Percentiles rank a stretch among this genome's conserved stretches.
phyloP scores from a whole-genome alignment of 2,113 vertebrate genomes.

The Forbesichthys agassizii region DNA sequence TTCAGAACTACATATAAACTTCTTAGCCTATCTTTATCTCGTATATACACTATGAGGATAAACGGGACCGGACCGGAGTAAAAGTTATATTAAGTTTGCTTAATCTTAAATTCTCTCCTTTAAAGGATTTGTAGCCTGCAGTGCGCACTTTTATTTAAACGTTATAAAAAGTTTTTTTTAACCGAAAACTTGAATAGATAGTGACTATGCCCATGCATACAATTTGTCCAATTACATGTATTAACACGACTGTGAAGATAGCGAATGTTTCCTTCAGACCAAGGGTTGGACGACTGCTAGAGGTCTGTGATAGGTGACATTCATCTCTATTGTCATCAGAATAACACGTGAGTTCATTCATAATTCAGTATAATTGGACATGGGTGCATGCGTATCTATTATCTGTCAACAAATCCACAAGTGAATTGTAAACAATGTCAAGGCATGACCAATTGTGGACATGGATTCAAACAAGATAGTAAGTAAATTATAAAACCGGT shows the following conservation, averaged over 20 bases:
- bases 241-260: constrained; percentile 28
- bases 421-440: constrained; percentile 47
- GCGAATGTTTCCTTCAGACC: constrained; percentile 27
- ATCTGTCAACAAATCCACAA: constrained; percentile 55
- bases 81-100: too few relatives aligned
- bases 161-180: too few relatives aligned
- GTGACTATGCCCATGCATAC: too few relatives aligned
- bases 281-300: constrained; percentile 55
- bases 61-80: too few relatives aligned
- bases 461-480: constrained; percentile 6
- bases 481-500: constrained; percentile 4
- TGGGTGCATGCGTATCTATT: constrained; percentile 49
- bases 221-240: too few relatives aligned
- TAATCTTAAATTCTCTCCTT: too few relatives aligned
- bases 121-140: too few relatives aligned
- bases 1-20: too few relatives aligned
- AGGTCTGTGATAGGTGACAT: constrained; percentile 59
- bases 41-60: too few relatives aligned
- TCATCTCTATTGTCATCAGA: constrained; percentile 74
- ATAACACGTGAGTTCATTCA: constrained; percentile 82
- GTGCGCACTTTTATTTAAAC: too few relatives aligned
- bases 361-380: constrained; percentile 80
- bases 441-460: background rate
- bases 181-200: too few relatives aligned
- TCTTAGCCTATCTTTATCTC: too few relatives aligned